A percentile compares a stretch with the other conserved stretches of the same genome.
These are phyloP conservation scores for Ichneumon xanthorius DNA, from an alignment of 2,888 invertebrate genomes.

Conservation along the genomic window DNA sequence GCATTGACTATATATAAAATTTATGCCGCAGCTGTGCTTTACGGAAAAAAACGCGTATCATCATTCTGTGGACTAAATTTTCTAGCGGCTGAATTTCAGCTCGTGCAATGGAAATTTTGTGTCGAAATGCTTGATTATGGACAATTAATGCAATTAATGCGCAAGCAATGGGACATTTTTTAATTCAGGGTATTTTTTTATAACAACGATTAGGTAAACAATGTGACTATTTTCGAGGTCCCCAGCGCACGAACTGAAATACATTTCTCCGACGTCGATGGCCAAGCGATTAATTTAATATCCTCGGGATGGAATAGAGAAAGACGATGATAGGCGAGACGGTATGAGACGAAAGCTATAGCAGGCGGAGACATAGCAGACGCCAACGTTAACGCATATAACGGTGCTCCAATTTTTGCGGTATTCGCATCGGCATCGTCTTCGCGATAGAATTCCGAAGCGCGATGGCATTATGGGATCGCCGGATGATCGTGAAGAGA, in stretches of 20 bases:
- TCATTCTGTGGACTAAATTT: no score
- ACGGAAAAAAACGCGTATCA: no score
- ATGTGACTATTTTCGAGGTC: no score
- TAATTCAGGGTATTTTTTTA: no score
- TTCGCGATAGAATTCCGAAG: conserved; percentile 59
- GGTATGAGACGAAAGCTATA: not conserved
- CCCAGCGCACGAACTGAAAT: not conserved
- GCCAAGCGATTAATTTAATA: conserved; percentile 43
- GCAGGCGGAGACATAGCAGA: not conserved
- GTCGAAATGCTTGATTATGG: no score
- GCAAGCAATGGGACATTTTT: no score
- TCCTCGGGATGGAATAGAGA: conserved; percentile 54
- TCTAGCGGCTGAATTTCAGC: no score
- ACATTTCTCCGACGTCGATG: not conserved
- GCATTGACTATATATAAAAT: not conserved
- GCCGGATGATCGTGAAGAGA: conserved; percentile 45
- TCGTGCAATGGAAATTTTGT: no score
- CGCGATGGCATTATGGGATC: conserved; percentile 53
- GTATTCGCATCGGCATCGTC: conserved; percentile 56
- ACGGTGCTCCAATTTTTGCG: conserved; percentile 68
- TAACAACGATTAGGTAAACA: no score
- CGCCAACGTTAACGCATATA: conserved; percentile 49
- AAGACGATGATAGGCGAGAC: conserved; percentile 24
- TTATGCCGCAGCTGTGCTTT: not conserved
- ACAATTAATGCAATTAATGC: no score